Base-by-base conservation (phyloP, 2,888 invertebrate species). In the Ctena decussata region DNA sequence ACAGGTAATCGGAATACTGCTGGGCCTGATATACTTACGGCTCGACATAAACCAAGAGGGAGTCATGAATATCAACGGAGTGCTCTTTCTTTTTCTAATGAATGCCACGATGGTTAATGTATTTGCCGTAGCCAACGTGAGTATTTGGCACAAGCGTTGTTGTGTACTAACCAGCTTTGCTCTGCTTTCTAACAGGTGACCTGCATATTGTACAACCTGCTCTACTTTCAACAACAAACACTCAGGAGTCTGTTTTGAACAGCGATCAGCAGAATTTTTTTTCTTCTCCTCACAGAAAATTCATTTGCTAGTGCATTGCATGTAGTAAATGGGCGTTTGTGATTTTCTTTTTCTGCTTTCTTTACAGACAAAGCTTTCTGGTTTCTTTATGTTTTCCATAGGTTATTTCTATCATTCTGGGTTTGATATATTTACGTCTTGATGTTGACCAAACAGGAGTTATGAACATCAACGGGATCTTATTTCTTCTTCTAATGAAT, bases 301-400 rank as follows among this genome's bases (percentile, higher is more conserved):
- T 98, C 98, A 11, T 98, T 99, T 96, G 98, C 98, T 93, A 98
- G 98, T 95, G 97, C 98, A n/a, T 98, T 98, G 94, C 98, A 98
- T 85, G 98, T 99, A 65, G 97, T 98, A 83, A 98, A 98, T 95
- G 99, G 99, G 96, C 97, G 97, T 96, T 15, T 53, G 24, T 18
- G 35, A 35, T 24, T 46, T 73, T 2, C 41, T 44, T 1, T 6
- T n/a, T 30, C 37, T 65, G 35, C 65, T 8, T 1, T 65, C 65
- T 35, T 65, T 21, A 35, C 18, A 35, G 24, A 65, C 2, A 18
- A 12, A 35, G 65, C 65, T 65, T 65, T 32, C 65, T 35, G 15
- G 5, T 65, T 12, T 35, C 21, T 32, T 3, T 65, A 18, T 65
- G n/a, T 24, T 57, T 57, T 8, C 46, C 46, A 46, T 27, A 99